These are phyloP conservation scores for Pteruthius melanotis DNA, from an alignment of 2,113 vertebrate species.

Conservation along the genomic window DNA sequence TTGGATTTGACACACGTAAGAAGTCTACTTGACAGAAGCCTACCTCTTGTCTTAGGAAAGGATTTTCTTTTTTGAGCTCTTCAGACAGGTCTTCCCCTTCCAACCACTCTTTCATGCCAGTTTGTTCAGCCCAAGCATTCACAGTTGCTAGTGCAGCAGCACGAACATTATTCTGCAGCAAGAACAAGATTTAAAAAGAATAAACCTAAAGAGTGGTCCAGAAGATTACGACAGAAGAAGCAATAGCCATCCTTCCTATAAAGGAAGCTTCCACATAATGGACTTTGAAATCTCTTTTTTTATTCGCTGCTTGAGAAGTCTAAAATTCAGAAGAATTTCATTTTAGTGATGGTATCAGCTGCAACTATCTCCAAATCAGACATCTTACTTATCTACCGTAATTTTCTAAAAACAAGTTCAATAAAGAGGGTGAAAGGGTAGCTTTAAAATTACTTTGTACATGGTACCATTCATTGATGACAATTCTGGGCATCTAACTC, in stretches of 20 bases:
- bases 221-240: background rate
- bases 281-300: background rate
- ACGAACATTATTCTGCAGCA: constrained; percentile 82
- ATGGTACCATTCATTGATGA: background rate
- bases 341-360: background rate
- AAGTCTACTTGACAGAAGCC: background rate
- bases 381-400: background rate
- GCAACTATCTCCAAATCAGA: background rate
- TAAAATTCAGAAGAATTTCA: background rate
- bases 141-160: constrained; percentile 87
- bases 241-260: background rate
- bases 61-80: constrained; percentile 95
- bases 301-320: background rate
- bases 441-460: background rate
- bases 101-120: constrained; percentile 97
- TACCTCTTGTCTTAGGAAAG: constrained; percentile 95
- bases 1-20: background rate
- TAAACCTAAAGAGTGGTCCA: background rate
- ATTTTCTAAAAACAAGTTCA: background rate
- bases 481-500: background rate
- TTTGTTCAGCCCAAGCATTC: constrained; percentile 94
- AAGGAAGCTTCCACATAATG: background rate
- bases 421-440: background rate
- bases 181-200: constrained; percentile 23
- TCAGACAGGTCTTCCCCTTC: constrained; percentile 97